Evolutionary conservation across 2,888 invertebrate species (phyloP).

Genomic region (Trisateles emortualis): DNA sequence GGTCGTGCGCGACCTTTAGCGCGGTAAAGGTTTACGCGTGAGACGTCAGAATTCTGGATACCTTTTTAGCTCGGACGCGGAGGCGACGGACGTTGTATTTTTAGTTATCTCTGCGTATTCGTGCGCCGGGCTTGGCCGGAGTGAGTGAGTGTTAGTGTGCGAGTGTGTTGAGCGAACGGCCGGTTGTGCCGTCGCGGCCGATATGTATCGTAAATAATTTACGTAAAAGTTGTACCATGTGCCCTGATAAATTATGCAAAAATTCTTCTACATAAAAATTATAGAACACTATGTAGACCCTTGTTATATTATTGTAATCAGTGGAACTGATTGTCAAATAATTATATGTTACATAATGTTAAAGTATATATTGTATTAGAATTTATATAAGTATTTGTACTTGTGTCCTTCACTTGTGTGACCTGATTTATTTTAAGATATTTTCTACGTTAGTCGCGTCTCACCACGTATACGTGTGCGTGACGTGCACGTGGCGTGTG

Average conservation of each 20-base stretch:
- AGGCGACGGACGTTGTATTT: constrained; percentile 48
- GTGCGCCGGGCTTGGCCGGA: constrained; percentile 33
- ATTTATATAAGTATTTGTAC: constrained; percentile 61
- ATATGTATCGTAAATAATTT: constrained; percentile 67
- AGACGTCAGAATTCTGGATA: constrained; percentile 62
- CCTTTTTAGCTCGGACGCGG: constrained; percentile 47
- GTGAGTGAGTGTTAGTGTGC: constrained; percentile 48
- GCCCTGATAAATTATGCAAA: constrained; percentile 60
- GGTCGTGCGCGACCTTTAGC: not conserved
- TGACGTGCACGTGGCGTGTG: constrained; percentile 20
- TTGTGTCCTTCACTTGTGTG: constrained; percentile 82
- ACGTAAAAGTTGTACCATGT: constrained; percentile 63
- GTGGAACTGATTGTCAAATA: constrained; percentile 62
- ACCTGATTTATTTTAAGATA: constrained; percentile 86
- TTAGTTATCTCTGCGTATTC: constrained; percentile 43
- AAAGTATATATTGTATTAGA: constrained; percentile 59
- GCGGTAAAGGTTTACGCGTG: not conserved
- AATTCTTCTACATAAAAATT: constrained; percentile 40
- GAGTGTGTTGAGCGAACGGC: constrained; percentile 46
- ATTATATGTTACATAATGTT: constrained; percentile 56
- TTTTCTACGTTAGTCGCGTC: constrained; percentile 65
- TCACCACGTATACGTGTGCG: constrained; percentile 6
- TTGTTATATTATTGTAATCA: constrained; percentile 58
- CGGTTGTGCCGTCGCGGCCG: constrained; percentile 44
- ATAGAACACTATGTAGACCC: constrained; percentile 43